These are phyloP conservation scores for Urocitellus parryii DNA, from an alignment of 2,113 vertebrate genomes.

Conservation along the genomic window DNA sequence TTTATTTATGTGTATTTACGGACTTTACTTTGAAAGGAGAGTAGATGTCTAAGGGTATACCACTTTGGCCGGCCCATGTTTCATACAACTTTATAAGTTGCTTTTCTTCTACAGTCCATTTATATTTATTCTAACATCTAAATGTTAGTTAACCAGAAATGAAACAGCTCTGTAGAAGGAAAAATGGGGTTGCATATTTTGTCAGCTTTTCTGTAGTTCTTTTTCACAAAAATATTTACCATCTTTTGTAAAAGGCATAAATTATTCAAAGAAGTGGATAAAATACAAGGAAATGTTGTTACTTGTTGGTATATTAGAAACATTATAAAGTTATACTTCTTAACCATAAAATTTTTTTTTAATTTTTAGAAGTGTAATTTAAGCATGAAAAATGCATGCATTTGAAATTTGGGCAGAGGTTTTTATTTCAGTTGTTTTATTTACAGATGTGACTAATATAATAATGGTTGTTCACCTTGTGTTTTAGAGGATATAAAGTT, in stretches of 20 bases:
- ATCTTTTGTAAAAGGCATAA: background rate
- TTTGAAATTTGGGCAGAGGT: constrained; percentile 19
- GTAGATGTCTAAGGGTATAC: background rate
- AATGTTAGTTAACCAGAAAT: constrained; percentile 34
- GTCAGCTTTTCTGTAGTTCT: background rate
- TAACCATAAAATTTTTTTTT: background rate
- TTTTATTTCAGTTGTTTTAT: constrained; percentile 47
- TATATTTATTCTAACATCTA: background rate
- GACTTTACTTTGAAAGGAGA: background rate
- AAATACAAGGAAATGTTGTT: background rate
- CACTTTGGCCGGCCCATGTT: background rate
- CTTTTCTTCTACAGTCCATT: background rate
- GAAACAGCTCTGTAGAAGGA: background rate
- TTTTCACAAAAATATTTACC: background rate
- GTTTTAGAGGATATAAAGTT: constrained; percentile 25
- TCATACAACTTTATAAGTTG: background rate
- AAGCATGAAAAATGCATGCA: background rate
- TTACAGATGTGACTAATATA: constrained; percentile 21
- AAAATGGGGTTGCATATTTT: background rate
- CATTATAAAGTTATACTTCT: background rate
- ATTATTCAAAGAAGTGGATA: background rate
- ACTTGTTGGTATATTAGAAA: background rate
- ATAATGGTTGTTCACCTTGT: background rate
- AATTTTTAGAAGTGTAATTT: constrained; percentile 19
- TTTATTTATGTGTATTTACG: background rate